Base-by-base conservation (phyloP, 1,140 invertebrate genomes). In the Drosophila lacertosa region DNA sequence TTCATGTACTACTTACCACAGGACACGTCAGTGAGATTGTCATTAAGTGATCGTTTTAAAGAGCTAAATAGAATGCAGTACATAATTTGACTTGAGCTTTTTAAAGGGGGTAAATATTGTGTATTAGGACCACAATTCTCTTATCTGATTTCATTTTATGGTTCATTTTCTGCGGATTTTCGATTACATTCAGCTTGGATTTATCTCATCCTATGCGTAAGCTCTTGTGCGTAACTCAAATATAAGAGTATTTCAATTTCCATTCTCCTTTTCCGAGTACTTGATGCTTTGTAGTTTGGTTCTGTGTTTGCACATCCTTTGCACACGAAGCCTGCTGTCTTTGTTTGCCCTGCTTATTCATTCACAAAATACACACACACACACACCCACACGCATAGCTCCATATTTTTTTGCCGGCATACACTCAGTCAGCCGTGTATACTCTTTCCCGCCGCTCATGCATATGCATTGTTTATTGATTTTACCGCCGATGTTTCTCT, bases 401-500 rank as follows among this genome's bases (percentile, higher is more conserved):
- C 4, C 35, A 22, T 48, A 35, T 75, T 68, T 68, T 44, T 68
- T 48, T 64, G 48, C 47, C 53, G 48, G 54, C 53, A 71, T 63
- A 69, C 45, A 65, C 64, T 72, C 68, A 54, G 45, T 65, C 58
- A 47, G 40, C 24, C 37, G 39, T n/a, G n/a, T 50, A 78, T 65
- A 64, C 60, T 55, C 53, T 57, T 62, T 60, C 50, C 60, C 51
- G 32, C 39, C 48, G 40, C 44, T 84, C 81, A 84, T 84, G 68
- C 81, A 84, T 84, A 84, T 84, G 81, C 81, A 84, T 84, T 86
- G 81, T 81, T 84, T 84, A 84, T 84, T 84, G 81, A 84, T 84
- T 84, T 81, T 70, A 54, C 53, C 32, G n/a, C 53, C 51, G 16
- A 50, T 53, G 60, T 45, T 59, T 50, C 50, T 58, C 70, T 51